Evolutionary conservation across 2,888 invertebrate species (phyloP).

Genomic region (Pristionchus mayeri): DNA sequence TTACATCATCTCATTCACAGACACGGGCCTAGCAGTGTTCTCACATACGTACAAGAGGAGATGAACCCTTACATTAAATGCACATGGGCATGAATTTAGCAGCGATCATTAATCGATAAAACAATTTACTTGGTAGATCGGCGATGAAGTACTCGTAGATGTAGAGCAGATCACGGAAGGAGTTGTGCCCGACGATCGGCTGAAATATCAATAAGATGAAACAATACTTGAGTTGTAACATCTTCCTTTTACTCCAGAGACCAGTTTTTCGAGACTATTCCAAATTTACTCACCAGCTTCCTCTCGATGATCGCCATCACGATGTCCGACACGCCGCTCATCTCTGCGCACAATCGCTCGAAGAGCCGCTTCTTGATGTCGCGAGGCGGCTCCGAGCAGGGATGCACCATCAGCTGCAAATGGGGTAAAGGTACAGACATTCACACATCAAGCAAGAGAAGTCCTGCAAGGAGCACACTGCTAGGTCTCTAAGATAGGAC

Average conservation of each 20-base stretch:
- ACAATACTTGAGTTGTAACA: not conserved
- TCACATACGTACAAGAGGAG: no score
- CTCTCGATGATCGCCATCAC: slow-evolving; percentile 43
- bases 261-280: not conserved
- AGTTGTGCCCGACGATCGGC: slow-evolving; percentile 49
- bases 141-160: slow-evolving; percentile 47
- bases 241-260: no score
- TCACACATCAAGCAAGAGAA: no score
- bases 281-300: slow-evolving; percentile 31
- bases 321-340: slow-evolving; percentile 37
- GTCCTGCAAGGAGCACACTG: no score
- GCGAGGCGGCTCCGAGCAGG: not conserved
- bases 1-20: no score
- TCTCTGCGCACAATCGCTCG: not conserved
- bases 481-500: no score
- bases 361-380: slow-evolving; percentile 44
- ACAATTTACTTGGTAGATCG: slow-evolving; percentile 38
- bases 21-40: no score
- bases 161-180: slow-evolving; percentile 48
- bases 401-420: slow-evolving; percentile 38
- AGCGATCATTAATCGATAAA: no score
- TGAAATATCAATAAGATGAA: no score
- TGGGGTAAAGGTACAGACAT: no score
- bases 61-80: no score
- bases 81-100: no score